Conservation (phyloP, 2,888 invertebrate species). For the Megalurothrips usitatus region DNA sequence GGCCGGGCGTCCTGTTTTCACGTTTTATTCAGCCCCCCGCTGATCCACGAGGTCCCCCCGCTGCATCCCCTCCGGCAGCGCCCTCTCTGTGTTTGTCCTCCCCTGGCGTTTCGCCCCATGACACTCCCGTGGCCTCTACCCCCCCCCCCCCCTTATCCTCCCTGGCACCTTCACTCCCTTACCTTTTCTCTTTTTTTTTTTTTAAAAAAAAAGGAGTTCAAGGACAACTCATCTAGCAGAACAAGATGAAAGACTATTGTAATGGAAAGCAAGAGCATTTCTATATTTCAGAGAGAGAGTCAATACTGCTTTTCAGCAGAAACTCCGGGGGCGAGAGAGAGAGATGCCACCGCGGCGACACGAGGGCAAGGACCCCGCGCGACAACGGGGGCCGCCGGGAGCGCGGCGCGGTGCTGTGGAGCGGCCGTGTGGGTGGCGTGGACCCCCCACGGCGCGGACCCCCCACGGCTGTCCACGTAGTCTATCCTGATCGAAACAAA, state of each 20-base stretch:
- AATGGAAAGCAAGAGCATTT: too few species aligned
- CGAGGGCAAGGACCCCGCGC: neutral
- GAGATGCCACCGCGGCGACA: neutral
- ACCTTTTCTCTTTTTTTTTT: too few species aligned
- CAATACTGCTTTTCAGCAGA: neutral
- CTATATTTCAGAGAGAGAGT: neutral
- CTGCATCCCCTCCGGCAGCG: too few species aligned
- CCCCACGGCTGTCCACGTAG: neutral
- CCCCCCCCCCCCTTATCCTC: too few species aligned
- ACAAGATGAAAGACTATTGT: too few species aligned
- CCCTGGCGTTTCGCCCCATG: too few species aligned
- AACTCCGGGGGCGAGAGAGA: neutral
- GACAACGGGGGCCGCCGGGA: neutral
- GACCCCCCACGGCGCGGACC: neutral
- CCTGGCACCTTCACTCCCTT: too few species aligned
- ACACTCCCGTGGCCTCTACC: too few species aligned
- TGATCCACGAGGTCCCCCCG: neutral
- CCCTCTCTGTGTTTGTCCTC: too few species aligned
- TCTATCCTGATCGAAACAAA: constrained; percentile 18
- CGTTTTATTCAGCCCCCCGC: neutral
- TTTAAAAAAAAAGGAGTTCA: too few species aligned
- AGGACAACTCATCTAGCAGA: too few species aligned
- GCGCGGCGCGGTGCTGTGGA: neutral
- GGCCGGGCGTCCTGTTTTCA: neutral
- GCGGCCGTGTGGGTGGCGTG: neutral